These are phyloP conservation scores for Caranx ignobilis DNA, from an alignment of 2,113 vertebrate genomes.

Conservation along the genomic window DNA sequence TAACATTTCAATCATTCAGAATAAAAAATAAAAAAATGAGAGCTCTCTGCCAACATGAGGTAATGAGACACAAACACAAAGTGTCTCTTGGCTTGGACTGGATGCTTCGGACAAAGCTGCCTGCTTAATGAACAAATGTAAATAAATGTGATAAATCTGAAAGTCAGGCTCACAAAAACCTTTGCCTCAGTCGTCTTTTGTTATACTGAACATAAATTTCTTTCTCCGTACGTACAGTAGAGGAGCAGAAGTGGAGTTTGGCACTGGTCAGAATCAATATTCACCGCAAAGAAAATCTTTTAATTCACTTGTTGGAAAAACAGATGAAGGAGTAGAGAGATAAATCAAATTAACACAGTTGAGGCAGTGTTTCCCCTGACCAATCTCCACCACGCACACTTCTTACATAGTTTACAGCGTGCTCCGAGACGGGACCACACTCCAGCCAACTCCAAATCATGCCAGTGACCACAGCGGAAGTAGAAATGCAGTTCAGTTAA, in stretches of 20 bases:
- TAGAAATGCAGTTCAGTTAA: background rate
- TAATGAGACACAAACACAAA: constrained; percentile 19
- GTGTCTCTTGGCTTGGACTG: constrained; percentile 5
- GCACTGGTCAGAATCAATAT: constrained; percentile 3
- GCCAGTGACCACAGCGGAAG: background rate
- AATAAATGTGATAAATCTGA: background rate
- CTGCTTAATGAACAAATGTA: background rate
- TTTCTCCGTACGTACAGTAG: too few species aligned
- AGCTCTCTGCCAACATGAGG: constrained; percentile 15
- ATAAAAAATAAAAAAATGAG: constrained; percentile 4
- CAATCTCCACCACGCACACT: background rate
- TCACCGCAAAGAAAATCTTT: background rate
- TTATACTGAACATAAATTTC: background rate
- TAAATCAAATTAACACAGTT: background rate
- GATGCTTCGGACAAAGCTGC: background rate
- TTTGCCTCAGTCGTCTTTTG: background rate
- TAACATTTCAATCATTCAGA: constrained; percentile 11
- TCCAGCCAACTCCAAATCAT: background rate
- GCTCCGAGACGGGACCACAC: too few species aligned
- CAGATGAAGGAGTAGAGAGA: background rate
- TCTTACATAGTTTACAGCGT: background rate
- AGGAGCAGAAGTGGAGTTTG: background rate
- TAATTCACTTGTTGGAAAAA: background rate
- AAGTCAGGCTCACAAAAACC: background rate
- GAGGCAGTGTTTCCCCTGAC: background rate